A percentile compares a stretch with the other conserved stretches of the same genome.
Evolutionary conservation across 2,797 vertebrate species (phyloP).

Genomic region (Myoxocephalus aenaeus): DNA sequence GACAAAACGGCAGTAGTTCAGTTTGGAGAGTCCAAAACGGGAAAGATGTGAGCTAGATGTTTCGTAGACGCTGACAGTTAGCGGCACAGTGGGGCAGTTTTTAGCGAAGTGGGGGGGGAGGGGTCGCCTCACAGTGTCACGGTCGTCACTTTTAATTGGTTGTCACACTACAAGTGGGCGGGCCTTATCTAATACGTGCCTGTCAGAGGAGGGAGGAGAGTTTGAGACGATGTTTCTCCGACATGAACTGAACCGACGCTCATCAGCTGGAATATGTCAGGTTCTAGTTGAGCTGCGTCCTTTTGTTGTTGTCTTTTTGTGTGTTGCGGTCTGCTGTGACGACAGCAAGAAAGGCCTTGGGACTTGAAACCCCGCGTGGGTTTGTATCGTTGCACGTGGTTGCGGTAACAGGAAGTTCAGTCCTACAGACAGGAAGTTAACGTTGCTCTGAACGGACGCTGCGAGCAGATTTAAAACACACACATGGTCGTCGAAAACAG

Average conservation of each 20-base stretch:
- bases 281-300: background rate
- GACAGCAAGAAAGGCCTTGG: background rate
- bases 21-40: background rate
- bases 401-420: constrained; percentile 12
- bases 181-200: background rate
- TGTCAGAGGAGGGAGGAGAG: background rate
- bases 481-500: constrained; percentile 37
- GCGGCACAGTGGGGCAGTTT: constrained; percentile 19
- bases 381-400: too few relatives aligned
- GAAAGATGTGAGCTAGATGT: background rate
- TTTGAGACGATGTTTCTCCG: background rate
- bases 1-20: constrained; percentile 11
- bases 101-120: background rate
- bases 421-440: constrained; percentile 42
- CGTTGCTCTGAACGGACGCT: constrained; percentile 37
- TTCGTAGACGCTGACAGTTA: background rate
- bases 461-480: constrained; percentile 42
- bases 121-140: constrained; percentile 35
- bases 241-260: background rate
- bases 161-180: constrained; percentile 1
- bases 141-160: constrained; percentile 25
- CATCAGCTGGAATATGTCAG: background rate
- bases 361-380: too few relatives aligned
- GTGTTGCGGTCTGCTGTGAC: background rate
- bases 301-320: background rate